Conservation (phyloP, 2,113 vertebrate species). For the Marmota flaviventris region DNA sequence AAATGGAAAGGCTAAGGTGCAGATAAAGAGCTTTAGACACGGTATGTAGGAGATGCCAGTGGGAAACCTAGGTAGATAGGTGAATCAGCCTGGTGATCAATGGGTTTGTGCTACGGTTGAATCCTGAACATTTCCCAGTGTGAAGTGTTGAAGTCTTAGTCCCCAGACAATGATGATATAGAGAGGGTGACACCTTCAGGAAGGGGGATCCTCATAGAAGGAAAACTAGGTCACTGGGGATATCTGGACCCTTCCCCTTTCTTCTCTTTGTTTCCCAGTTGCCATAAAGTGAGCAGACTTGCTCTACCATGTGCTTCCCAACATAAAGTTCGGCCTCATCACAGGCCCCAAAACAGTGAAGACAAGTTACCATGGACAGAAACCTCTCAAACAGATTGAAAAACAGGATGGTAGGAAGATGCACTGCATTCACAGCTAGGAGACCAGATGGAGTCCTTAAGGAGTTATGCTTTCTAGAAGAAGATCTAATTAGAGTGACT, state of each 20-base stretch:
- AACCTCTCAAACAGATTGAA: neutral
- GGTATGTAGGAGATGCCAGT: neutral
- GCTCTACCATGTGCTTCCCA: neutral
- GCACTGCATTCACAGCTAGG: neutral
- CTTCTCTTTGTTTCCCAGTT: neutral
- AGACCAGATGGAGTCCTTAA: neutral
- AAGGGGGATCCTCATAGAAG: too few relatives aligned
- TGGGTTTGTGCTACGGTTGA: neutral
- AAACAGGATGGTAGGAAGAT: neutral
- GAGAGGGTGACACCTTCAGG: neutral
- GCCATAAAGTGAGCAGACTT: neutral
- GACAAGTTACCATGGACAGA: neutral
- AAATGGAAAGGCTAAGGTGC: neutral
- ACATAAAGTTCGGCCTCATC: neutral
- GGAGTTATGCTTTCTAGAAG: neutral
- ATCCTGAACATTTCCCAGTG: neutral
- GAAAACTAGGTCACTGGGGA: too few relatives aligned
- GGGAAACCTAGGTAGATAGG: neutral
- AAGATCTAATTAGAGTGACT: neutral
- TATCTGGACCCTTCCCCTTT: neutral
- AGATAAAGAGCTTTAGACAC: neutral
- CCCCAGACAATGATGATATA: neutral
- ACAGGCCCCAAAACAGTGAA: neutral
- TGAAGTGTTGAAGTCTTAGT: neutral
- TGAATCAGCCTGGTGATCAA: neutral